phyloP scores from a whole-genome alignment of 2,888 invertebrate species.

The Trilocha varians region DNA sequence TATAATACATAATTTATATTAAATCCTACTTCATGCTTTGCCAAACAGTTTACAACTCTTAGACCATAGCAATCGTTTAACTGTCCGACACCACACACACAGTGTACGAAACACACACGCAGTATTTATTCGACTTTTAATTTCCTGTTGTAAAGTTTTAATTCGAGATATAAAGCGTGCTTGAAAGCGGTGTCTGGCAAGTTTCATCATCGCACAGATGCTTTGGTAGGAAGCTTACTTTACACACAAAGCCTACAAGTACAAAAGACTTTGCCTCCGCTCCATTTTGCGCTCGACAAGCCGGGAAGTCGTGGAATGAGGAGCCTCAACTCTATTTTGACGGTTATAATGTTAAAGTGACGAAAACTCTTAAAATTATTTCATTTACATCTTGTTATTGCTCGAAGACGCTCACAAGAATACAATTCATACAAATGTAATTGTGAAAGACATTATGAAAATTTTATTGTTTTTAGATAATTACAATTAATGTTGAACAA shows the following conservation, averaged over 20 bases:
- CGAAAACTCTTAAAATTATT: slow-evolving; percentile 38
- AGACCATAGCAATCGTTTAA: neutral
- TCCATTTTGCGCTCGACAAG: slow-evolving; percentile 67
- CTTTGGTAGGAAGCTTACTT: slow-evolving; percentile 69
- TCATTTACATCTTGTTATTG: slow-evolving; percentile 24
- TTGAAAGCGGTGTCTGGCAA: slow-evolving; percentile 71
- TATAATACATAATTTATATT: too few species aligned
- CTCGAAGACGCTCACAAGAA: slow-evolving; percentile 11
- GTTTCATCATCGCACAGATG: slow-evolving; percentile 70
- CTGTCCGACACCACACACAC: neutral
- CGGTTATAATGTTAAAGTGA: neutral
- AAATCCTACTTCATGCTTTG: neutral
- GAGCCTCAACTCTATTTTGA: slow-evolving; percentile 53
- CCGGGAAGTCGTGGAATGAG: slow-evolving; percentile 57
- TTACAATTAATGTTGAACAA: too few species aligned
- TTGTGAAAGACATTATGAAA: neutral
- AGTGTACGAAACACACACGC: slow-evolving; percentile 21
- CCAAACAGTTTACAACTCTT: neutral
- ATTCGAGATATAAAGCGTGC: slow-evolving; percentile 66
- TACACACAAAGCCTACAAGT: slow-evolving; percentile 68
- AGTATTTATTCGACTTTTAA: slow-evolving; percentile 61
- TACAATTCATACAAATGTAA: neutral
- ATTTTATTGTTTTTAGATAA: neutral
- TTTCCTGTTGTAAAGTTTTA: slow-evolving; percentile 69
- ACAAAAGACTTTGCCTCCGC: slow-evolving; percentile 66